Base-by-base conservation (phyloP, 2,797 vertebrate genomes). In the Rhinichthys osculus region DNA sequence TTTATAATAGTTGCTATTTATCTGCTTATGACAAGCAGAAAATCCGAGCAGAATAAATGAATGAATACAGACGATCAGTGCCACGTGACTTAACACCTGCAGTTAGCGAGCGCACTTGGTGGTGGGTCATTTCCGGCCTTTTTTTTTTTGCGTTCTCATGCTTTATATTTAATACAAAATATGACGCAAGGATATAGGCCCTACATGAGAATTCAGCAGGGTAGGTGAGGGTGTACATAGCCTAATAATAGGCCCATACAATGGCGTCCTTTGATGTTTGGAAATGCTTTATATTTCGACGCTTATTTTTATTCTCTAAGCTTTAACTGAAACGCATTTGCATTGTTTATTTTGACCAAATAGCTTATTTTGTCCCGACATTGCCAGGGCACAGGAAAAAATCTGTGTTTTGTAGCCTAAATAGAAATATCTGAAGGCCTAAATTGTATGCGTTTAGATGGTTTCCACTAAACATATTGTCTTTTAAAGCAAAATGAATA, bases 11-110 rank as follows among this genome's bases (percentile, higher is more conserved):
- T 88, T 50, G 84, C 91, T 90, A 93, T 95, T 93, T 91, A 93
- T 94, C 93, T 92, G 90, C 86, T 88, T 71, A 88, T 93, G 96
- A 96, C 95, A 95, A 94, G 95, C 94, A 95, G 93, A 96, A 95
- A 94, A 96, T 96, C 92, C 92, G 91, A 93, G 88, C 91, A 93
- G 93, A 94, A 94, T 93, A 90, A 92, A 93, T 89, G 85, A 94
- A 93, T 95, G 94, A 93, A 94, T 93, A 92, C 91, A 93, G 93
- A 90, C 92, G 93, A 93, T 93, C 93, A 87, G 78, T 84, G 87
- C 80, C 91, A 93, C 91, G 91, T 92, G 91, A 94, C 90, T 87
- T 89, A 91, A 91, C 95, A 95, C 93, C 94, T 95, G 95, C 95
- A 91, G 92, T 90, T 90, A 89, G 89, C 81, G 90, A 93, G 89